Conservation (phyloP, 2,888 invertebrate genomes). For the Drosophila rubida region DNA sequence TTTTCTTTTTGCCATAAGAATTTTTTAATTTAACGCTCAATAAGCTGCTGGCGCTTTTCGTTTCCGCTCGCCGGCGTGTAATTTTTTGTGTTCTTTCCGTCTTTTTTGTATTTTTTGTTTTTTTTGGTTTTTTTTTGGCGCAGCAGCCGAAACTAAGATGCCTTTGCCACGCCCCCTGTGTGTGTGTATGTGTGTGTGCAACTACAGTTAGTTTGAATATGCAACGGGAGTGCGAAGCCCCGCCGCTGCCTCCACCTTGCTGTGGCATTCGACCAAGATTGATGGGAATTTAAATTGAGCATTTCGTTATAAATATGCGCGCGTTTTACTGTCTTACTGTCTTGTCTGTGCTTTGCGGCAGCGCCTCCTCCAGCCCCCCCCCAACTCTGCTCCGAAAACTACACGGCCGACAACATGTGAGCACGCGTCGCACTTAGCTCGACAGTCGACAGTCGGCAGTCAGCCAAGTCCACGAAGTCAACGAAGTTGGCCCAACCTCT, state of each 20-base stretch:
- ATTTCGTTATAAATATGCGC: slow-evolving; percentile 82
- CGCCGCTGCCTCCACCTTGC: slow-evolving; percentile 1
- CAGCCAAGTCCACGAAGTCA: slow-evolving; percentile 25
- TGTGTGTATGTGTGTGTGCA: slow-evolving; percentile 17
- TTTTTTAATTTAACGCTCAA: slow-evolving; percentile 82
- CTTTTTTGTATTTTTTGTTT: slow-evolving; percentile 14
- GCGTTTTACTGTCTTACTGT: slow-evolving; percentile 62
- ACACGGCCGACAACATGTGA: slow-evolving; percentile 36
- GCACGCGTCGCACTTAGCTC: slow-evolving; percentile 53
- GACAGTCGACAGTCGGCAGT: slow-evolving; percentile 46
- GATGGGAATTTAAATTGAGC: slow-evolving; percentile 83
- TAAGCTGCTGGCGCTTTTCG: slow-evolving; percentile 71
- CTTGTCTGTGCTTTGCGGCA: too few relatives aligned
- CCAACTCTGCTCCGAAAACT: too few relatives aligned
- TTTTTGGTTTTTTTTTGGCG: slow-evolving; percentile 13
- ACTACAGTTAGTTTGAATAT: slow-evolving; percentile 49
- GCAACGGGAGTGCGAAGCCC: slow-evolving; percentile 27
- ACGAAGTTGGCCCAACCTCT: slow-evolving; percentile 44
- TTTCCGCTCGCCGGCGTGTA: slow-evolving; percentile 51
- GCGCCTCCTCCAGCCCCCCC: background rate
- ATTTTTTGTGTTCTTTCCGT: slow-evolving; percentile 28
- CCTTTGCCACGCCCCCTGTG: slow-evolving; percentile 34
- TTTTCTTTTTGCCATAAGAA: slow-evolving; percentile 58
- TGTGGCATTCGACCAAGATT: slow-evolving; percentile 74
- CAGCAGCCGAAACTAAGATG: slow-evolving; percentile 15